Conservation (phyloP, 2,797 vertebrate genomes). For the Leuciscus waleckii region DNA sequence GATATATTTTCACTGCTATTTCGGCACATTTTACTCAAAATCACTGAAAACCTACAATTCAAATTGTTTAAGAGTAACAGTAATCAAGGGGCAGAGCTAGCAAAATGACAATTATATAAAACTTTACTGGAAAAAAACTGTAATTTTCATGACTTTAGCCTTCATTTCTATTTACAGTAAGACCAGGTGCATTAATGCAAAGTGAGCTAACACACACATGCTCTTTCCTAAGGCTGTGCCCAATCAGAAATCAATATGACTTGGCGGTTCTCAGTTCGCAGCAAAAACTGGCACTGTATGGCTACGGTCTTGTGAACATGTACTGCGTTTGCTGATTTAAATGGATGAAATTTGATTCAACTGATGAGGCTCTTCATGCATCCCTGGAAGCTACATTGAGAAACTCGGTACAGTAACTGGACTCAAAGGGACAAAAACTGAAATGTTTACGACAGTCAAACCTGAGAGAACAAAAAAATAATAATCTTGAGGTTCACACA, state of each 20-base stretch:
- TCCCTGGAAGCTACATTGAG: conserved; percentile 86
- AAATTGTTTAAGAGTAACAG: not conserved
- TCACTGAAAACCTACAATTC: not conserved
- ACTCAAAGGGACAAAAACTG: conserved; percentile 19
- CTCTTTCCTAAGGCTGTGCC: conserved; percentile 6
- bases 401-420: conserved; percentile 48
- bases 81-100: not conserved
- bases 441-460: conserved; percentile 21
- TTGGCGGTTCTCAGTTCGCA: not conserved
- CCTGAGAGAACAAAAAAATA: not conserved
- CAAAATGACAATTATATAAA: not conserved
- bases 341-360: conserved; percentile 3
- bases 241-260: conserved; percentile 28
- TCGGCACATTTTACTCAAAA: not conserved
- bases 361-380: conserved; percentile 40
- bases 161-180: conserved; percentile 37
- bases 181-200: conserved; percentile 19
- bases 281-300: not conserved
- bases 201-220: not conserved
- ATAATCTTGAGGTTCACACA: not conserved
- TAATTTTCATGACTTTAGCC: conserved; percentile 14
- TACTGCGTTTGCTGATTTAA: conserved; percentile 24
- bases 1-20: not conserved
- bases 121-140: conserved; percentile 16
- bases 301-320: not conserved